Evolutionary conservation across 2,113 vertebrate species (phyloP).

Genomic region (Rhinoderma darwinii): DNA sequence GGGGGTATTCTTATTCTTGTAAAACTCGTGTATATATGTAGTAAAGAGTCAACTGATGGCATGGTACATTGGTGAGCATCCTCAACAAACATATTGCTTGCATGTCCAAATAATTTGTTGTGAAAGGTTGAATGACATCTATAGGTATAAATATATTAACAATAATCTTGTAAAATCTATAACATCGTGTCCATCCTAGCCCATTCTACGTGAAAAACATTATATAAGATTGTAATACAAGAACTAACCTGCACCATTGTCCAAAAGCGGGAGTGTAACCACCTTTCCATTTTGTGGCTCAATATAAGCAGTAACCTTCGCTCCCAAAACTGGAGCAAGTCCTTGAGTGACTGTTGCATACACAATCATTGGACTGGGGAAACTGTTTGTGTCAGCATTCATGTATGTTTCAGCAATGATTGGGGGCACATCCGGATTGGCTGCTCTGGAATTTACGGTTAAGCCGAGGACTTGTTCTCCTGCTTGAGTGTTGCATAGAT

Average conservation of each 20-base stretch:
- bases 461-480: conserved; percentile 64
- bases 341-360: conserved; percentile 74
- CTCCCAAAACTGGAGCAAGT: conserved; percentile 70
- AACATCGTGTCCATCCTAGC: too few relatives aligned
- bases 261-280: conserved; percentile 65
- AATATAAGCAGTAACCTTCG: conserved; percentile 69
- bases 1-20: too few relatives aligned
- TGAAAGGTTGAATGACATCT: too few relatives aligned
- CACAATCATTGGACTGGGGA: conserved; percentile 65
- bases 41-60: too few relatives aligned
- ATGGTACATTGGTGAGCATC: too few relatives aligned
- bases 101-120: too few relatives aligned
- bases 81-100: too few relatives aligned
- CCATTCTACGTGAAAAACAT: not conserved
- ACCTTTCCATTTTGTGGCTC: conserved; percentile 61
- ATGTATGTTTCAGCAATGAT: conserved; percentile 63
- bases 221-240: not conserved
- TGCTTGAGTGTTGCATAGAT: conserved; percentile 62
- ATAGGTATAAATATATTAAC: too few relatives aligned
- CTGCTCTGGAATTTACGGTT: conserved; percentile 67
- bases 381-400: conserved; percentile 58
- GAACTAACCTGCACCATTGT: conserved; percentile 73
- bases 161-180: too few relatives aligned
- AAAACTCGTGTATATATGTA: too few relatives aligned
- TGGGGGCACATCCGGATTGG: conserved; percentile 62